Evolutionary conservation across 2,797 vertebrate species (phyloP).

Genomic region (Threskiornis aethiopicus): DNA sequence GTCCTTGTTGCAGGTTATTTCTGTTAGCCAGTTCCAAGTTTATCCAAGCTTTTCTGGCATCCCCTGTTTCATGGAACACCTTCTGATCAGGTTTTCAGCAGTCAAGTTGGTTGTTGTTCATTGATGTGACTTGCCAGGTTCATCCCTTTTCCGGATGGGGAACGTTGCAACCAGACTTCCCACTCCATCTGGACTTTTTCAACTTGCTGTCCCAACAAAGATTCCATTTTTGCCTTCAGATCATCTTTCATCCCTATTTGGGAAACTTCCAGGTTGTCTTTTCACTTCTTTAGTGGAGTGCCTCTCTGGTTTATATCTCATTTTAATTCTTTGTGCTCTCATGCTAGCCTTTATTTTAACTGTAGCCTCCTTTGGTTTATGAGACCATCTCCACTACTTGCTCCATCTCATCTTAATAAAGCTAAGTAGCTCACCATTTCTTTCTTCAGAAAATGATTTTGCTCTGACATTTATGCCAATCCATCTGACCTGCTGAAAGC

Average conservation of each 20-base stretch:
- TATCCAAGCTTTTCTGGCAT: not conserved
- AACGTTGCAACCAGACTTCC: not conserved
- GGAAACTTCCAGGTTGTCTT: not conserved
- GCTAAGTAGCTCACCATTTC: not conserved
- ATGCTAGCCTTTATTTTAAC: not conserved
- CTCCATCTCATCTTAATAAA: not conserved
- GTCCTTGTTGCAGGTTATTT: not conserved
- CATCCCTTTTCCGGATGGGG: not conserved
- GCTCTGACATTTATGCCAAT: not conserved
- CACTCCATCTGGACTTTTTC: not conserved
- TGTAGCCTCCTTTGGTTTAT: not conserved
- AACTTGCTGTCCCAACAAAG: not conserved
- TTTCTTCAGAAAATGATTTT: not conserved
- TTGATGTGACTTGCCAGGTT: not conserved
- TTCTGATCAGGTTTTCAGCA: not conserved
- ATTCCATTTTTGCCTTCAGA: constrained; percentile 8
- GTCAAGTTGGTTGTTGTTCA: not conserved
- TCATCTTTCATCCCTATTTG: not conserved
- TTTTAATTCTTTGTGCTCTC: not conserved
- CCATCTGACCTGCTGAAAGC: not conserved
- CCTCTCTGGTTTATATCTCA: not conserved
- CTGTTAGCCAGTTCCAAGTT: not conserved
- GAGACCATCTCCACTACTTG: not conserved
- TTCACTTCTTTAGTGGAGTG: not conserved
- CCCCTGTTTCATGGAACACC: not conserved